Evolutionary conservation across 53 echinoderm and acorn worm genomes (phyloP), one percentile per base, ranked within the genome.

Genomic region (Henricia sp.): DNA sequence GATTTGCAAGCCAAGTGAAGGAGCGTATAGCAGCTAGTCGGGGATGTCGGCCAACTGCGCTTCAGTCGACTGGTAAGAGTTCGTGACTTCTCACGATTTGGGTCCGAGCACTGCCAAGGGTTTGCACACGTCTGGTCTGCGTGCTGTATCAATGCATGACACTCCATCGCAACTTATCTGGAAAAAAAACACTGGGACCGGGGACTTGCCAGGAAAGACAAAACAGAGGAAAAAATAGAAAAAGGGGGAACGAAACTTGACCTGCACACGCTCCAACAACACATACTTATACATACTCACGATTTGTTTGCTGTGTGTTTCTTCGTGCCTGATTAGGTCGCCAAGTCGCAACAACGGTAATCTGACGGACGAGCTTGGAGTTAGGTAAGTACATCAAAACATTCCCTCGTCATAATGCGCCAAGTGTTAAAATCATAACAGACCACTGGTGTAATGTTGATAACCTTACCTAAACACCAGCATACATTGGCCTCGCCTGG

Each of bases 221-320:
- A 30, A 60, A 58, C 25, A 56, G 41, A 55, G n/a, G n/a, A n/a
- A n/a, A n/a, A n/a, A n/a, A 53, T 54, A 6, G 19, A 74, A 76
- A 58, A 38, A 40, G 41, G 56, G 12, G 39, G 21, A 42, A 36
- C 29, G 64, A 35, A 80, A 80, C 80, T 80, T 80, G 80, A 80
- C 62, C 62, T 62, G 84, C 25, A 76, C 91, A 91, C 91, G 88
- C 65, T 83, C 91, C 78, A 52, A 69, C 91, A 88, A 91, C 83
- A 84, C 88, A 42, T 67, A 36, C 67, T 75, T 86, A 86, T 86
- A 86, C 75, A 86, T 86, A 86, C 86, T 86, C 54, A 75, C 83
- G 82, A 84, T 90, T 80, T 93, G 84, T 93, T 93, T 93, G 90
- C 90, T 90, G 90, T 93, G 90, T 93, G 90, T 90, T 90, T 93